Evolutionary conservation across 2,888 invertebrate genomes (phyloP).

Genomic region (Nephrotoma flavescens): DNA sequence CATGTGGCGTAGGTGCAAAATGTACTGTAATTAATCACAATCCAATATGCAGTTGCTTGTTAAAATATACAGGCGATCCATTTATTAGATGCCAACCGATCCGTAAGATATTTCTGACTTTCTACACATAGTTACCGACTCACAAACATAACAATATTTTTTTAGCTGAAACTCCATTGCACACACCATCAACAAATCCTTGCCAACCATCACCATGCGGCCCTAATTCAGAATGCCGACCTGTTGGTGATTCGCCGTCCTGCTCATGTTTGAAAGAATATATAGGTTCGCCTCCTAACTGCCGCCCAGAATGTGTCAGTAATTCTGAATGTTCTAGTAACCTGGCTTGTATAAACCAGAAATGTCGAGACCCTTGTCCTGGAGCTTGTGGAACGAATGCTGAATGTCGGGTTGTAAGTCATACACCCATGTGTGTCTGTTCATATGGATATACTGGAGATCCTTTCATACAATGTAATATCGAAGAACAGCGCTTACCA

Average conservation of each 20-base stretch:
- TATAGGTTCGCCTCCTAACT: conserved; percentile 56
- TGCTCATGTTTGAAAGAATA: conserved; percentile 58
- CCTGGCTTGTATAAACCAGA: conserved; percentile 54
- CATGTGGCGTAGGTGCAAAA: conserved; percentile 44
- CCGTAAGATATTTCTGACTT: conserved; percentile 27
- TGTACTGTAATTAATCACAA: conserved; percentile 50
- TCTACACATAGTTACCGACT: neutral
- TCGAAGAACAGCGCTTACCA: conserved; percentile 25
- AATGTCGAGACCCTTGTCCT: conserved; percentile 58
- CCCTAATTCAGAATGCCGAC: conserved; percentile 50
- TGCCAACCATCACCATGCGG: conserved; percentile 63
- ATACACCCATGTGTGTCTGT: conserved; percentile 57
- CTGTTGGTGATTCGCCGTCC: conserved; percentile 47
- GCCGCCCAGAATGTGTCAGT: conserved; percentile 56
- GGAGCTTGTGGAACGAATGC: conserved; percentile 59
- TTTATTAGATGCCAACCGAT: conserved; percentile 55
- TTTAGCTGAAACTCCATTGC: conserved; percentile 22
- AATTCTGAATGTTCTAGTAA: conserved; percentile 55
- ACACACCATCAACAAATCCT: conserved; percentile 30
- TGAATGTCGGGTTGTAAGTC: conserved; percentile 53
- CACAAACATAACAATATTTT: neutral
- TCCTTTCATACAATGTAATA: conserved; percentile 47
- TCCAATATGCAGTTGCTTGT: conserved; percentile 60
- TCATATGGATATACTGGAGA: conserved; percentile 48
- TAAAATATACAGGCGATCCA: conserved; percentile 56